These are phyloP conservation scores for Drosophila borealis DNA, from an alignment of 2,888 invertebrate species.

Conservation along the genomic window DNA sequence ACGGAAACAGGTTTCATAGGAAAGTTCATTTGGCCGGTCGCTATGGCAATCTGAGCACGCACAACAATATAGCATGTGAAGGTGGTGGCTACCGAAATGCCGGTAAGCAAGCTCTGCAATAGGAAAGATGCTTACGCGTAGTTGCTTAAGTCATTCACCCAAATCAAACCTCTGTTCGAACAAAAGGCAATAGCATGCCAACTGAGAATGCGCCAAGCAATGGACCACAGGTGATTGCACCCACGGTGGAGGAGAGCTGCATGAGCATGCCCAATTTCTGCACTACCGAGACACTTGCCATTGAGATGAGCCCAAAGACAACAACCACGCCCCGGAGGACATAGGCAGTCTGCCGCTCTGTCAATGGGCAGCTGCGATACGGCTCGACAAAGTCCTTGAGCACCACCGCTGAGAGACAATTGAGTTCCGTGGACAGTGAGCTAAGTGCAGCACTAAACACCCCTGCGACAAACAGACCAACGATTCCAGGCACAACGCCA, in stretches of 20 bases:
- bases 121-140: neutral
- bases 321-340: slow-evolving; percentile 89
- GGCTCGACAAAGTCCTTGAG: slow-evolving; percentile 92
- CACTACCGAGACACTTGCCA: slow-evolving; percentile 88
- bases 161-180: slow-evolving; percentile 86
- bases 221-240: slow-evolving; percentile 88
- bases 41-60: slow-evolving; percentile 89
- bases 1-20: slow-evolving; percentile 69
- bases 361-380: slow-evolving; percentile 86
- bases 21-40: slow-evolving; percentile 86
- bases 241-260: slow-evolving; percentile 87
- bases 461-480: slow-evolving; percentile 94
- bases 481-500: slow-evolving; percentile 90
- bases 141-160: neutral
- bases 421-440: slow-evolving; percentile 91
- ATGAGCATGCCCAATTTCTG: slow-evolving; percentile 90
- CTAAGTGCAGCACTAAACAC: slow-evolving; percentile 87
- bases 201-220: slow-evolving; percentile 89
- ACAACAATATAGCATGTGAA: slow-evolving; percentile 89
- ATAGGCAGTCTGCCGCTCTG: slow-evolving; percentile 86
- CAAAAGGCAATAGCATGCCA: slow-evolving; percentile 88
- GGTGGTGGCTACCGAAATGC: slow-evolving; percentile 87
- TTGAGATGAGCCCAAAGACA: slow-evolving; percentile 88
- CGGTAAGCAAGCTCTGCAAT: slow-evolving; percentile 88
- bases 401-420: slow-evolving; percentile 91